Evolutionary conservation across 2,797 vertebrate genomes (phyloP), one percentile per base, ranked within the genome.

Genomic region (Scomberomorus guttatus): DNA sequence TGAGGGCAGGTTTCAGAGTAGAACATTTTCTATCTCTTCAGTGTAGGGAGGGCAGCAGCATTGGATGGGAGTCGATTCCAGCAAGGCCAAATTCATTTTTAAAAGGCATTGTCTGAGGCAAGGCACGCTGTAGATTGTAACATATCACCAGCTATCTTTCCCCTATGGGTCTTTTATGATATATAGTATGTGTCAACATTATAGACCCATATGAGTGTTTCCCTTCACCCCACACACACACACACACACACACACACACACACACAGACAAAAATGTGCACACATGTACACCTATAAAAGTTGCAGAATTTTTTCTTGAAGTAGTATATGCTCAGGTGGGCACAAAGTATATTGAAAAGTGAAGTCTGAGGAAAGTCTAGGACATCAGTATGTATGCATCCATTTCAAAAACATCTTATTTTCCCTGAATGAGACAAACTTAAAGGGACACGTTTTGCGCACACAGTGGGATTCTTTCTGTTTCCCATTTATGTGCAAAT

Each of bases 41-140:
- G 44, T 1, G 4, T 48, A 22, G 56, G 77, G 48, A 39, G 24
- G 60, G 61, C 24, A 6, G 39, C n/a, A 9, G 42, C 27, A 34
- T 54, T 34, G 59, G 69, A 61, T 60, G 66, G 66, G 66, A 85
- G 77, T 74, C 57, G 24, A 37, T 89, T 87, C 78, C 74, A 77
- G 70, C 80, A 65, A 92, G 90, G 84, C 87, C 87, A 83, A 68
- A 90, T 81, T 87, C 85, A 83, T 92, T 82, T 90, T 80, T 91
- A 81, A 86, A 81, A 79, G 73, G 64, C 70, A 32, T 14, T 56
- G 56, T 81, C 69, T 79, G 68, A 85, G 80, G 67, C 6, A 13
- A 84, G 62, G 62, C 48, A 10, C 32, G 75, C 24, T 63, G 60
- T 55, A 72, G 70, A 86, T 88, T 75, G 85, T 85, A 88, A 90